Conservation (phyloP, 2,888 invertebrate genomes). For the Hecatera dysodea region DNA sequence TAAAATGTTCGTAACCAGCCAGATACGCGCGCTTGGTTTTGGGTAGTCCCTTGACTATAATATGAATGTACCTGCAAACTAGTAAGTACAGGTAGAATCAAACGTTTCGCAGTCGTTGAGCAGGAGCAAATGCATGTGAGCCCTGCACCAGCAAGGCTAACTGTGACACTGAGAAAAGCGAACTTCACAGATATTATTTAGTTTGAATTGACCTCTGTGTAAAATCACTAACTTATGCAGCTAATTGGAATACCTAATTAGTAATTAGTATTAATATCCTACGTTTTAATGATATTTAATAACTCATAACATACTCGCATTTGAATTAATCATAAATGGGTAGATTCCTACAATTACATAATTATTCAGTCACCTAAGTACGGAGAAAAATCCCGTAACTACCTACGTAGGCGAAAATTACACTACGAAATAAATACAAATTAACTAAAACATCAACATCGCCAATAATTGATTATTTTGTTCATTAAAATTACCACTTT, state of each 20-base stretch:
- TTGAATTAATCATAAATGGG: not conserved
- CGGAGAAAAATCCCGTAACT: not conserved
- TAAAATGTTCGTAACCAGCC: too few relatives aligned
- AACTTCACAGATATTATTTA: too few relatives aligned
- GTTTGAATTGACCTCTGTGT: not conserved
- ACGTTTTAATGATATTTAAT: not conserved
- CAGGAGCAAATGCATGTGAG: too few relatives aligned
- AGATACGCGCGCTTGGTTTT: too few relatives aligned
- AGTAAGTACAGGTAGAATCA: too few relatives aligned
- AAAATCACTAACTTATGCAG: not conserved
- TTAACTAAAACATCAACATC: constrained; percentile 18
- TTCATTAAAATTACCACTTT: constrained; percentile 50
- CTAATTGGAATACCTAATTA: not conserved
- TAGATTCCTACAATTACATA: not conserved
- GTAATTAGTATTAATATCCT: too few relatives aligned
- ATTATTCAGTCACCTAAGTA: not conserved
- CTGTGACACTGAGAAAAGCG: too few relatives aligned
- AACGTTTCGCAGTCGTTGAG: too few relatives aligned
- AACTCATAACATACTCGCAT: constrained; percentile 8
- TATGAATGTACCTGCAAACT: too few relatives aligned
- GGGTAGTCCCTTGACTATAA: too few relatives aligned
- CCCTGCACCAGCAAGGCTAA: too few relatives aligned
- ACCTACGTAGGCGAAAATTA: constrained; percentile 4
- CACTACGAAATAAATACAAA: constrained; percentile 17
- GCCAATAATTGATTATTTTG: constrained; percentile 48